These are phyloP conservation scores for Adrianichthys oophorus DNA, from an alignment of 2,797 vertebrate genomes.

Conservation along the genomic window DNA sequence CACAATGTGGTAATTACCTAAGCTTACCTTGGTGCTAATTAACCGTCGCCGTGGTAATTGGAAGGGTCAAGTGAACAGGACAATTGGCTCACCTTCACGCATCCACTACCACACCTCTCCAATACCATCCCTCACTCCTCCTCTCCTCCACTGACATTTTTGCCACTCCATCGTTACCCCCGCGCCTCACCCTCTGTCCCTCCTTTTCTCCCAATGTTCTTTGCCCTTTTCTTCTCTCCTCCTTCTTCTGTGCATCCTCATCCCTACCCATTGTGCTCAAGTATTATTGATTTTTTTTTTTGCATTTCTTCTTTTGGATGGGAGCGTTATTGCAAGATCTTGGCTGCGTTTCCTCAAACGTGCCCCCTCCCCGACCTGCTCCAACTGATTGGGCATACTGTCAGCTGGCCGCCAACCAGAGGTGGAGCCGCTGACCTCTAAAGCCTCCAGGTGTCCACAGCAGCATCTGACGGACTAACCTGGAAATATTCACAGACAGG, in stretches of 20 bases:
- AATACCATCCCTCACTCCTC: constrained; percentile 36
- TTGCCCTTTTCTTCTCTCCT: constrained; percentile 6
- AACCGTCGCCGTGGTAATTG: constrained; percentile 79
- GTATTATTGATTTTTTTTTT: constrained; percentile 16
- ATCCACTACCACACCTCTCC: constrained; percentile 51
- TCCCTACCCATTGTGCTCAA: constrained; percentile 2
- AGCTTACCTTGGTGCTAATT: constrained; percentile 82
- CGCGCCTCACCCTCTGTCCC: constrained; percentile 18
- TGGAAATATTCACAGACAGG: constrained; percentile 35
- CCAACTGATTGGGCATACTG: constrained; percentile 58
- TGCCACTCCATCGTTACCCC: constrained; percentile 41
- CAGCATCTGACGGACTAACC: constrained; percentile 65
- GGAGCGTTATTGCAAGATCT: constrained; percentile 23
- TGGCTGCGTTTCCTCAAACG: constrained; percentile 45
- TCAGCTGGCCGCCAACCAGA: constrained; percentile 72
- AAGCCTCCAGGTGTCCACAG: constrained; percentile 67
- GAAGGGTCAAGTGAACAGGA: constrained; percentile 81
- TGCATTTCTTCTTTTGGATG: constrained; percentile 29
- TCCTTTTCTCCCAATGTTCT: constrained; percentile 11
- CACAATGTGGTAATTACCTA: constrained; percentile 82
- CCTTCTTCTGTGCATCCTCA: constrained; percentile 28
- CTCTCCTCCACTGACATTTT: constrained; percentile 48
- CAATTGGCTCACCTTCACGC: constrained; percentile 70
- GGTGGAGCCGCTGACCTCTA: constrained; percentile 79
- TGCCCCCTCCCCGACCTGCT: constrained; percentile 9